Evolutionary conservation across 2,888 invertebrate genomes (phyloP).

Genomic region (Lasioglossum calceatum): DNA sequence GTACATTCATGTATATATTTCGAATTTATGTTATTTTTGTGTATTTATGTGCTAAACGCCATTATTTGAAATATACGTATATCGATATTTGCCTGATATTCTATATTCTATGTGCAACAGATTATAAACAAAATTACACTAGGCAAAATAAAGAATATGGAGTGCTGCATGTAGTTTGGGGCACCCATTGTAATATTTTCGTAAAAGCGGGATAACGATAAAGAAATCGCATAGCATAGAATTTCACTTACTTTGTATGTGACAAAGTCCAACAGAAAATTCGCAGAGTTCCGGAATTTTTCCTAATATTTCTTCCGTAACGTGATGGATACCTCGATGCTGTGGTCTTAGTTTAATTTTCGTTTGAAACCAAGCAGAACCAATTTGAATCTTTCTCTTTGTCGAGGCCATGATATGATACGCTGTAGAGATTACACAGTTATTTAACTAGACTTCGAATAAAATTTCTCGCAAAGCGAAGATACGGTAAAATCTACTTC

Average conservation of each 20-base stretch:
- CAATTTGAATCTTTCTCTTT: constrained; percentile 94
- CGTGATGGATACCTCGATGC: constrained; percentile 98
- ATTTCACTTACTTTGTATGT: constrained; percentile 96
- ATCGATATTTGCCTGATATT: background rate
- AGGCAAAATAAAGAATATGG: background rate
- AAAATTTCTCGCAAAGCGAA: constrained; percentile 38
- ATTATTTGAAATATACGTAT: background rate
- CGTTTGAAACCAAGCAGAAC: constrained; percentile 99
- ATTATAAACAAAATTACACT: background rate
- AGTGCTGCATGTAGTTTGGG: background rate
- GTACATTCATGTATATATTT: background rate
- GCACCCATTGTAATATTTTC: background rate
- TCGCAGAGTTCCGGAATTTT: constrained; percentile 97
- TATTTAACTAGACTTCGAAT: constrained; percentile 45
- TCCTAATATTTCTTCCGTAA: constrained; percentile 97
- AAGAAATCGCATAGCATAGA: background rate
- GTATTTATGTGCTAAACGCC: background rate
- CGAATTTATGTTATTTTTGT: background rate
- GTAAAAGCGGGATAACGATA: background rate
- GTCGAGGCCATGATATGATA: constrained; percentile 91
- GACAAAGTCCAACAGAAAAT: constrained; percentile 97
- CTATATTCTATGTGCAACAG: background rate
- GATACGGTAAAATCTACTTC: constrained; percentile 55
- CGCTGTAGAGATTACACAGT: constrained; percentile 56
- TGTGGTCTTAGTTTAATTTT: constrained; percentile 98